phyloP scores from a whole-genome alignment of 2,888 invertebrate genomes.

The Marronus borbonicus region DNA sequence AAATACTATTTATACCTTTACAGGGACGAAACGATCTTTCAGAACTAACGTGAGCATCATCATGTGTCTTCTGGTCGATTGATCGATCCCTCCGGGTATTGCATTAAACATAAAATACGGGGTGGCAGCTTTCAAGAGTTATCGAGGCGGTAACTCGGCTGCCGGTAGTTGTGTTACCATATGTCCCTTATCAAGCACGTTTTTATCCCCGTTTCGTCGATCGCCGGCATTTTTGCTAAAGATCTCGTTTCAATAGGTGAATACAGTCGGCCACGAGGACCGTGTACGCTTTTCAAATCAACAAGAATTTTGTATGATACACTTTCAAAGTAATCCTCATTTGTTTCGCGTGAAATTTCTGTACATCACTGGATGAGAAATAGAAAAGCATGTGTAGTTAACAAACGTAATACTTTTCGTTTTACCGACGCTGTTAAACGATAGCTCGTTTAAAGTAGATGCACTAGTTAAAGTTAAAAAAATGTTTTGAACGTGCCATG shows the following conservation, averaged over 20 bases:
- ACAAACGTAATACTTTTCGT: no score
- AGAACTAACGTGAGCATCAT: conserved; percentile 45
- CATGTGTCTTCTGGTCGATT: conserved; percentile 62
- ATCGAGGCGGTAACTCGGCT: conserved; percentile 65
- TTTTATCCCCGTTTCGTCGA: conserved; percentile 25
- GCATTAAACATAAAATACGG: conserved; percentile 69
- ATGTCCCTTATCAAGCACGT: conserved; percentile 40
- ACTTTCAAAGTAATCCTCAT: no score
- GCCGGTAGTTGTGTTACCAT: conserved; percentile 37
- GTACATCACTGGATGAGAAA: no score
- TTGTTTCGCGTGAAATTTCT: no score
- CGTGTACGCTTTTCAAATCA: background rate
- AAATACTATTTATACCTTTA: conserved; percentile 38
- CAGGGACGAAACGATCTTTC: conserved; percentile 32
- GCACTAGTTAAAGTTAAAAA: no score
- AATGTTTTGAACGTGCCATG: no score
- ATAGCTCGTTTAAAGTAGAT: no score
- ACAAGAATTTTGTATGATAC: no score
- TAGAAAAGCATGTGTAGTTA: no score
- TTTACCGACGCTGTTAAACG: no score
- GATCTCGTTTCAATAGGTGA: conserved; percentile 7
- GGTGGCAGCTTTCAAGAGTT: conserved; percentile 66
- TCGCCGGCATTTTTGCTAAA: conserved; percentile 30
- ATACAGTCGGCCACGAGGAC: background rate
- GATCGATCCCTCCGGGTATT: conserved; percentile 62